Percentiles rank a stretch among this genome's conserved stretches.
phyloP scores from a whole-genome alignment of 2,888 invertebrate species.

The Rhagium mordax region DNA sequence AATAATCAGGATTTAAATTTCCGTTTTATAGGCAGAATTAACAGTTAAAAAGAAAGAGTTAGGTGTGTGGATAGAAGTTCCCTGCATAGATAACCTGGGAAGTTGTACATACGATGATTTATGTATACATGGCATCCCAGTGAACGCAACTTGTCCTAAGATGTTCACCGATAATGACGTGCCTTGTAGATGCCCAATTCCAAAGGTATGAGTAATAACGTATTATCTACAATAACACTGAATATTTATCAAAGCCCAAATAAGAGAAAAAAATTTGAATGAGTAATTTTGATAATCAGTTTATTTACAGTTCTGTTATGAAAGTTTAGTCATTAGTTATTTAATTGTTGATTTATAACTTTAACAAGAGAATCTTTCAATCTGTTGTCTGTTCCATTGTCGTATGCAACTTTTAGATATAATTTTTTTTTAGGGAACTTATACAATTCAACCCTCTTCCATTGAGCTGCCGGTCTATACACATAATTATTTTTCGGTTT shows the following conservation, averaged over 20 bases:
- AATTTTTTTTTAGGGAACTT: slow-evolving; percentile 53
- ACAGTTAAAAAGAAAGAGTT: slow-evolving; percentile 49
- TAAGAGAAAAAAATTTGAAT: no score
- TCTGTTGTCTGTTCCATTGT: no score
- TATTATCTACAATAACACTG: no score
- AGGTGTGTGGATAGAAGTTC: slow-evolving; percentile 54
- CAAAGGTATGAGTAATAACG: slow-evolving; percentile 46
- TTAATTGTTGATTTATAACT: background rate
- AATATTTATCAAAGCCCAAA: no score
- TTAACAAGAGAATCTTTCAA: background rate
- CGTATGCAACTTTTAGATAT: slow-evolving; percentile 2
- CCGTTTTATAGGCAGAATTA: slow-evolving; percentile 33
- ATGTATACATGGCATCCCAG: slow-evolving; percentile 53
- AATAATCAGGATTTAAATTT: background rate
- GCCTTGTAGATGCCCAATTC: slow-evolving; percentile 60
- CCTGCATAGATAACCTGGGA: slow-evolving; percentile 56
- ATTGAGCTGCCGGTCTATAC: slow-evolving; percentile 5
- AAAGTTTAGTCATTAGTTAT: background rate
- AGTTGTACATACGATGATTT: slow-evolving; percentile 56
- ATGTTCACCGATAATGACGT: slow-evolving; percentile 51
- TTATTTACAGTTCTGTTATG: no score
- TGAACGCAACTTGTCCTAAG: slow-evolving; percentile 49
- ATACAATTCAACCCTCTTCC: slow-evolving; percentile 51
- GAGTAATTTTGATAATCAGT: no score
- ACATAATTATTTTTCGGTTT: background rate